These are phyloP conservation scores for Rhinogobius similis DNA, from an alignment of 2,113 vertebrate genomes.

Conservation along the genomic window DNA sequence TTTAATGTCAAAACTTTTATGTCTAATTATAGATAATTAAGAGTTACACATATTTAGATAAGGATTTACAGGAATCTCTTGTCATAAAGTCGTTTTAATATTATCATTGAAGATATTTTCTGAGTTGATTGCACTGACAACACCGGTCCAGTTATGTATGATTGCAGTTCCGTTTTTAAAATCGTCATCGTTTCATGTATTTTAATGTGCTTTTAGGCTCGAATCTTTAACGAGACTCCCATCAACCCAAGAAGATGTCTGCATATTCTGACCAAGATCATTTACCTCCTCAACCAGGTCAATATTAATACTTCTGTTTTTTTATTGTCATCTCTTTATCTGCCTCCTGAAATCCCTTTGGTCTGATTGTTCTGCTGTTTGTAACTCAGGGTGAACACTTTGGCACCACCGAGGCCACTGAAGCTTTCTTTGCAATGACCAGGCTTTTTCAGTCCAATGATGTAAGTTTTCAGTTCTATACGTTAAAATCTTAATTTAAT, in stretches of 20 bases:
- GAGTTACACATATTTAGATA: no score
- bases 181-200: not conserved
- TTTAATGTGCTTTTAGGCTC: slow-evolving; percentile 79
- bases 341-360: not conserved
- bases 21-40: no score
- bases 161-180: not conserved
- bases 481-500: not conserved
- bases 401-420: slow-evolving; percentile 94
- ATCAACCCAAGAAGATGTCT: slow-evolving; percentile 97
- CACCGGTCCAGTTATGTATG: no score
- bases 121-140: no score
- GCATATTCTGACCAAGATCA: slow-evolving; percentile 97
- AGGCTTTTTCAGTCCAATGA: slow-evolving; percentile 97
- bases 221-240: slow-evolving; percentile 96
- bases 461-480: slow-evolving; percentile 71
- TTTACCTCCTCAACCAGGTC: slow-evolving; percentile 97
- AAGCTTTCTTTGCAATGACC: slow-evolving; percentile 99
- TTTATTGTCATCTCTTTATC: not conserved
- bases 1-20: no score
- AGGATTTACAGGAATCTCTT: no score
- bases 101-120: no score
- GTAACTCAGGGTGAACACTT: slow-evolving; percentile 90
- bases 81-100: no score
- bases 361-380: not conserved
- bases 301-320: not conserved